Conservation (phyloP, 92 coral and sea anemone species). For the Muricea muricata region DNA sequence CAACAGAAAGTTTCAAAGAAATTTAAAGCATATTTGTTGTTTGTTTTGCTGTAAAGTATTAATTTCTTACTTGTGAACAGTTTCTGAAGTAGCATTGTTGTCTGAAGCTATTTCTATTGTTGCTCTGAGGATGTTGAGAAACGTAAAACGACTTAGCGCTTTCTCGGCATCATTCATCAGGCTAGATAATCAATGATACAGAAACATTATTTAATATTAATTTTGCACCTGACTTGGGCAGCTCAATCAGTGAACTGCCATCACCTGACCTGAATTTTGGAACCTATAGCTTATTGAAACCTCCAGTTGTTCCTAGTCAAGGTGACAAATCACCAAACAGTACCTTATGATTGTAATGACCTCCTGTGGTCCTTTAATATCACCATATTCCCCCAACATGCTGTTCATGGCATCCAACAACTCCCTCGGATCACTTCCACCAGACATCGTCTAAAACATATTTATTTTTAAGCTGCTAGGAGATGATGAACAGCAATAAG, state of each 20-base stretch:
- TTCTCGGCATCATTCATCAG: constrained; percentile 96
- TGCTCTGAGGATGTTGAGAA: constrained; percentile 85
- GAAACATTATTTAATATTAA: background rate
- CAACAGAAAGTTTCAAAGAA: no score
- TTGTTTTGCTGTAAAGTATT: no score
- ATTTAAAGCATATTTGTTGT: no score
- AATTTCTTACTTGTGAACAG: constrained; percentile 79
- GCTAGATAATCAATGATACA: constrained; percentile 68
- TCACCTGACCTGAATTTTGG: no score
- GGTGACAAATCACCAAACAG: no score
- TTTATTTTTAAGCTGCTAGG: background rate
- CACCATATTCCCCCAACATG: constrained; percentile 88
- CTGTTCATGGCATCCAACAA: constrained; percentile 86
- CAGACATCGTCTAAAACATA: constrained; percentile 78
- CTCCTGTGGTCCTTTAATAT: constrained; percentile 90
- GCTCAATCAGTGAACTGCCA: no score
- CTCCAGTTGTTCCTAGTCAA: background rate
- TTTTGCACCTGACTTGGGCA: no score
- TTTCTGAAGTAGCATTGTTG: constrained; percentile 71
- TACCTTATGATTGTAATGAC: constrained; percentile 87
- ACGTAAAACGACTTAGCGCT: constrained; percentile 87
- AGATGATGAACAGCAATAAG: no score
- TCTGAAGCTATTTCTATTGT: constrained; percentile 82
- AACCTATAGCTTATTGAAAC: no score
- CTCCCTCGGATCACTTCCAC: constrained; percentile 82